A percentile compares a stretch with the other conserved stretches of the same genome.
phyloP scores from a whole-genome alignment of 2,888 invertebrate species.

The Nysson spinosus region DNA sequence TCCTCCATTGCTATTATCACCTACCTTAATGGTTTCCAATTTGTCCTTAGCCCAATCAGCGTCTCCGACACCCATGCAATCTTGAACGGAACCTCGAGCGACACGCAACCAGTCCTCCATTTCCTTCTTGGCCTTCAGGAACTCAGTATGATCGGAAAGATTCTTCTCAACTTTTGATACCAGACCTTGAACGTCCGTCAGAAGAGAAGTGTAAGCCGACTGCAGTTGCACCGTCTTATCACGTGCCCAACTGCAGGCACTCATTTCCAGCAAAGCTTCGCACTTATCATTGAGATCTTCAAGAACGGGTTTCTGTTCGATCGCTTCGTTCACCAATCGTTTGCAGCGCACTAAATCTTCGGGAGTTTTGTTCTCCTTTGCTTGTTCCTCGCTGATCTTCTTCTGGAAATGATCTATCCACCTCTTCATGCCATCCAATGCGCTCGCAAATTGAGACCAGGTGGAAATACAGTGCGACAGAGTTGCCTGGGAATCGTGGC shows the following conservation, averaged over 20 bases:
- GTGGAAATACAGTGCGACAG: conserved; percentile 87
- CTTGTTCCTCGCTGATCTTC: conserved; percentile 82
- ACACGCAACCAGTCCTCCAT: conserved; percentile 90
- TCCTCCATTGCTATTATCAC: too few species aligned
- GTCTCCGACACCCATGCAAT: conserved; percentile 90
- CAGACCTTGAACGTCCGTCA: conserved; percentile 88
- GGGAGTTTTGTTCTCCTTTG: conserved; percentile 86
- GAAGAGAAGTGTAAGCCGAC: conserved; percentile 87
- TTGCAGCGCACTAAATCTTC: conserved; percentile 88
- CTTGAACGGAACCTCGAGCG: conserved; percentile 89
- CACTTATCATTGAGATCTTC: conserved; percentile 93
- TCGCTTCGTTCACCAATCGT: conserved; percentile 86
- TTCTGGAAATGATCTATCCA: conserved; percentile 86
- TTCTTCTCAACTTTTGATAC: conserved; percentile 93
- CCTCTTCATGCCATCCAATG: conserved; percentile 85
- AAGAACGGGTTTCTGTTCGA: conserved; percentile 86
- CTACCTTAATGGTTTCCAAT: conserved; percentile 87
- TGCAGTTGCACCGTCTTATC: conserved; percentile 92
- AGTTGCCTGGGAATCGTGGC: conserved; percentile 86
- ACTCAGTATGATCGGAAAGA: conserved; percentile 93
- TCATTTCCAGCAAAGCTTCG: conserved; percentile 91
- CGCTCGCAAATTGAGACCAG: conserved; percentile 89
- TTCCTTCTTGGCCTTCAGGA: conserved; percentile 90
- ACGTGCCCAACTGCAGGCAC: conserved; percentile 90
- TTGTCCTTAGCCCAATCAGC: conserved; percentile 87